Evolutionary conservation across 92 coral and sea anemone genomes (phyloP).

Genomic region (Isaurus tuberculatus): DNA sequence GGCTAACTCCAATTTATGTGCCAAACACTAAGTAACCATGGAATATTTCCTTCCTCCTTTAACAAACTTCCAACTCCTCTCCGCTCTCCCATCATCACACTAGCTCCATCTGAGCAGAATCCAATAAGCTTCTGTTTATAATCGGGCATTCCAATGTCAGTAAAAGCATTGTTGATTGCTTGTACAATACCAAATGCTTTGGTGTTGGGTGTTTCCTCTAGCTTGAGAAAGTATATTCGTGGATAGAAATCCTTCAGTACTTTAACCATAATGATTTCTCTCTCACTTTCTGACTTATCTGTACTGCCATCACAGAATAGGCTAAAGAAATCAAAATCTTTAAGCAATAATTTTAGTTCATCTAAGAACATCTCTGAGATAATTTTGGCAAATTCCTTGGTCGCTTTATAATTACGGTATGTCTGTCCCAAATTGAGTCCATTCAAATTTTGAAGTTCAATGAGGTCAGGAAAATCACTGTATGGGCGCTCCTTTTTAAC

Average conservation of each 20-base stretch:
- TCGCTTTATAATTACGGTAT: background rate
- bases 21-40: background rate
- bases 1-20: background rate
- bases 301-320: background rate
- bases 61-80: background rate
- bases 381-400: background rate
- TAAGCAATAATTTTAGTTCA: background rate
- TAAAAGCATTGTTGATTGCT: background rate
- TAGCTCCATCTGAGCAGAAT: constrained; percentile 18
- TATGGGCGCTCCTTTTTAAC: constrained; percentile 1
- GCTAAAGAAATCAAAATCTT: background rate
- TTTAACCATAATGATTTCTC: background rate
- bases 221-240: background rate
- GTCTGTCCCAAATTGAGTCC: background rate
- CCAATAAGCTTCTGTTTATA: background rate
- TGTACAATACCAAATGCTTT: background rate
- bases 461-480: background rate
- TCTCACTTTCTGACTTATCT: background rate
- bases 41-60: background rate
- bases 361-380: background rate
- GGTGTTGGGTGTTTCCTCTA: background rate
- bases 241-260: background rate
- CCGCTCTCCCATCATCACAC: constrained; percentile 17
- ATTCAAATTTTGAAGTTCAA: constrained; percentile 5
- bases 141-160: background rate